These are phyloP conservation scores for Eulemur mongoz DNA, from an alignment of 2,797 vertebrate genomes.

Conservation along the genomic window DNA sequence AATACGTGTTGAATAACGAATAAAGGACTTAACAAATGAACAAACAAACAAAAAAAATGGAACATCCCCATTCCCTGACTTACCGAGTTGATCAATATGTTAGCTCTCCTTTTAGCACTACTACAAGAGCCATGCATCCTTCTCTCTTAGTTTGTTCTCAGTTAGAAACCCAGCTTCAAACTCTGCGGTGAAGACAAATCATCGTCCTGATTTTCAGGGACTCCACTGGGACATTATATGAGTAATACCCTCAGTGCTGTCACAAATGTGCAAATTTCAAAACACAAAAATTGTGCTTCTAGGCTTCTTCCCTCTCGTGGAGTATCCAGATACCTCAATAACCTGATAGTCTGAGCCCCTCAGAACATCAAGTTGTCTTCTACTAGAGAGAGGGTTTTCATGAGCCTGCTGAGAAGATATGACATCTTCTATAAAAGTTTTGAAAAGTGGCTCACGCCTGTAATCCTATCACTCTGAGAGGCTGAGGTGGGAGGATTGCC, in stretches of 20 bases:
- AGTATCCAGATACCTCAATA: neutral
- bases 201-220: neutral
- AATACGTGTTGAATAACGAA: neutral
- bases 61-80: neutral
- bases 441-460: neutral
- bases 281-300: neutral
- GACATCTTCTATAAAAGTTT: constrained; percentile 13
- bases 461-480: no score
- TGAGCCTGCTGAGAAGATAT: neutral
- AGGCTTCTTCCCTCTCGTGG: neutral
- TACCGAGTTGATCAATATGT: accelerated
- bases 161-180: neutral
- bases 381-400: neutral
- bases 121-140: neutral
- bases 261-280: neutral
- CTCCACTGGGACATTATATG: neutral
- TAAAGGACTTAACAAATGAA: neutral
- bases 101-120: neutral
- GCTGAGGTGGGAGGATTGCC: no score
- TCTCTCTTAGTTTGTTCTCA: neutral
- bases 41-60: neutral
- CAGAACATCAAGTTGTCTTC: constrained; percentile 14
- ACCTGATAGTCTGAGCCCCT: neutral
- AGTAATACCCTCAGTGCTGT: neutral
- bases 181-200: neutral